phyloP scores from a whole-genome alignment of 1,140 invertebrate species.

The Drosophila nasuta region DNA sequence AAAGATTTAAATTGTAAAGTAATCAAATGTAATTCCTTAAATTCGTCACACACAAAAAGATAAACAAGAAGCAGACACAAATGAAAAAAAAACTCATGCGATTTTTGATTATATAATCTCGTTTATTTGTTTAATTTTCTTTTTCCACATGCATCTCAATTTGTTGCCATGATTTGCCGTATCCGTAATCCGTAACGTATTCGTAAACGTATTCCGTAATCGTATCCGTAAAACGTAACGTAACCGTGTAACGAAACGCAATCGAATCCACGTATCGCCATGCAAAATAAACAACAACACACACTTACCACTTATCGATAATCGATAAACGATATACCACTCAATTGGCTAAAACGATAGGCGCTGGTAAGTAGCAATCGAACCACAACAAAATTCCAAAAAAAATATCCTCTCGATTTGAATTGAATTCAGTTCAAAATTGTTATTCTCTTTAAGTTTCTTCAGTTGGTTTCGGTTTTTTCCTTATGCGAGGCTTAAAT shows the following conservation, averaged over 20 bases:
- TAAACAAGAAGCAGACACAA: background rate
- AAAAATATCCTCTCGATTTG: background rate
- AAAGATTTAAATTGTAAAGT: no score
- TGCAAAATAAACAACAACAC: slow-evolving; percentile 38
- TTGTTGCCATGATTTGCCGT: slow-evolving; percentile 42
- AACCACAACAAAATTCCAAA: background rate
- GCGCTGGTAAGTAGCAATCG: slow-evolving; percentile 65
- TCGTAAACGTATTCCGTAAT: slow-evolving; percentile 24
- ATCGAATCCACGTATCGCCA: slow-evolving; percentile 68
- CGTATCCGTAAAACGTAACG: slow-evolving; percentile 20
- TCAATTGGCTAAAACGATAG: slow-evolving; percentile 57
- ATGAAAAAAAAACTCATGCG: slow-evolving; percentile 38
- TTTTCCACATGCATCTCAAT: slow-evolving; percentile 58
- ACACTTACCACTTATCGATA: slow-evolving; percentile 31
- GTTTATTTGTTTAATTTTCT: slow-evolving; percentile 29
- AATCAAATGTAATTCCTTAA: background rate
- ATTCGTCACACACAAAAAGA: background rate
- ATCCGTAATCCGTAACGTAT: slow-evolving; percentile 43
- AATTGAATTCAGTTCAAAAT: background rate
- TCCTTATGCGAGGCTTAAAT: slow-evolving; percentile 19
- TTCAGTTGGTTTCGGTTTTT: background rate
- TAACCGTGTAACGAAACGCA: slow-evolving; percentile 48
- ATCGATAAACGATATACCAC: background rate
- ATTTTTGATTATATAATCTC: slow-evolving; percentile 52
- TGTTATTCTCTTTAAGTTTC: background rate